A percentile compares a stretch with the other conserved stretches of the same genome.
These are phyloP conservation scores for Xyrichtys novacula DNA, from an alignment of 2,797 vertebrate species.

Conservation along the genomic window DNA sequence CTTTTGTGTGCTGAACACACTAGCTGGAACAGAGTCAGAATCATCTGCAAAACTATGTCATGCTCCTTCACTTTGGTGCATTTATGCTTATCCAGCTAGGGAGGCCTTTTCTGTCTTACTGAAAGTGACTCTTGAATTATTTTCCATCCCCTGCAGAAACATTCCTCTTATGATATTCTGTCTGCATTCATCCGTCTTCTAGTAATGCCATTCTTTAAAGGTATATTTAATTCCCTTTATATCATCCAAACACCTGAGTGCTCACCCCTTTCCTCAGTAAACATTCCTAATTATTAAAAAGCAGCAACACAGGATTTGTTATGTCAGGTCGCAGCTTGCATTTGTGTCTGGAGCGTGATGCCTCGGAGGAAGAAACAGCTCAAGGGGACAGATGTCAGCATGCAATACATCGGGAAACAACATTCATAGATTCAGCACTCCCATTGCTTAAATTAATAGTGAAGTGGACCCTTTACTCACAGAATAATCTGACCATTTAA, in stretches of 20 bases:
- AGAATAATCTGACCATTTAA: background rate
- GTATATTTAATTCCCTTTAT: slow-evolving; percentile 24
- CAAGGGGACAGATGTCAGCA: slow-evolving; percentile 26
- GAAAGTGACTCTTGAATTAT: slow-evolving; percentile 23
- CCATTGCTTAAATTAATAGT: slow-evolving; percentile 14
- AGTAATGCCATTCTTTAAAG: slow-evolving; percentile 7
- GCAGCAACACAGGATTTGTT: slow-evolving; percentile 30
- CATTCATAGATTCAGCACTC: slow-evolving; percentile 27
- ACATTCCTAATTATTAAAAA: slow-evolving; percentile 47
- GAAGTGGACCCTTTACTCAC: background rate
- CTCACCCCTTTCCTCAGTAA: slow-evolving; percentile 9
- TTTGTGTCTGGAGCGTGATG: slow-evolving; percentile 48
- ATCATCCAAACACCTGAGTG: slow-evolving; percentile 1
- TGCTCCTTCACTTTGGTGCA: slow-evolving; percentile 44
- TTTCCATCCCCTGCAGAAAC: slow-evolving; percentile 24
- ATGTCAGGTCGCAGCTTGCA: slow-evolving; percentile 44
- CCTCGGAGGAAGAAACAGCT: slow-evolving; percentile 19
- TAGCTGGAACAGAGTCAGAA: slow-evolving; percentile 63
- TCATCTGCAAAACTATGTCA: slow-evolving; percentile 50
- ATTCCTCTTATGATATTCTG: slow-evolving; percentile 26
- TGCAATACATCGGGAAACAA: slow-evolving; percentile 52
- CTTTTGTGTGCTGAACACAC: slow-evolving; percentile 52
- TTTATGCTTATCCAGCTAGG: slow-evolving; percentile 52
- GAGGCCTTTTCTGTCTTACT: slow-evolving; percentile 32
- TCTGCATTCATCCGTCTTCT: slow-evolving; percentile 31